Percentiles rank a stretch among this genome's conserved stretches.
Evolutionary conservation across 2,113 vertebrate species (phyloP).

Genomic region (Antidorcas marsupialis): DNA sequence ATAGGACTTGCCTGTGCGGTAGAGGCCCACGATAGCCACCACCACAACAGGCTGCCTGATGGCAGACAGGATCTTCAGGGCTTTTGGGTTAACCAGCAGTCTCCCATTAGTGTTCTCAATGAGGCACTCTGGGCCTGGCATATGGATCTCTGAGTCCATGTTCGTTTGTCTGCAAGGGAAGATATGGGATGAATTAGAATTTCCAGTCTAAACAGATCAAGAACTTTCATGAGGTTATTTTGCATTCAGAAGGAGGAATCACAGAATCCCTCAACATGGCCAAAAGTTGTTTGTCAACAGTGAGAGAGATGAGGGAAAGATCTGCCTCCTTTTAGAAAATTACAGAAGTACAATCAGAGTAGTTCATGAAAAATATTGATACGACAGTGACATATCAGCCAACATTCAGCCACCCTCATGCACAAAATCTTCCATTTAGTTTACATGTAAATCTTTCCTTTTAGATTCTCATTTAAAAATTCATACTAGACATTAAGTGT

Average conservation of each 20-base stretch:
- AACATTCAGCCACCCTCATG: background rate
- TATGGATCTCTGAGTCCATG: background rate
- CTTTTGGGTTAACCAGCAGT: constrained; percentile 11
- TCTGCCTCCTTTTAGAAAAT: background rate
- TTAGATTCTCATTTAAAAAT: background rate
- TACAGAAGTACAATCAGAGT: background rate
- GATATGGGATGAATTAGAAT: background rate
- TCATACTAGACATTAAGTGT: background rate
- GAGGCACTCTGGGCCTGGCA: constrained; percentile 56
- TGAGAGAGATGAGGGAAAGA: background rate
- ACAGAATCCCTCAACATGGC: background rate
- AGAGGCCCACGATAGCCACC: constrained; percentile 69
- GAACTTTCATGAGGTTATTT: background rate
- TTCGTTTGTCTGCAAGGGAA: background rate
- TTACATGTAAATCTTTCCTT: background rate
- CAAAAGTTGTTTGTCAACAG: background rate
- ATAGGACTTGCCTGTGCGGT: constrained; percentile 72
- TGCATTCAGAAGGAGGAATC: background rate
- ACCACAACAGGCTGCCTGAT: constrained; percentile 60
- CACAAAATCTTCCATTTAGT: background rate
- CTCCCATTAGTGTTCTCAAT: constrained; percentile 40
- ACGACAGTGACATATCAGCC: background rate
- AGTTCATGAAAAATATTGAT: background rate
- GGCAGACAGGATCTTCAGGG: constrained; percentile 11
- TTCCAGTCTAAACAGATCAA: background rate